phyloP scores from a whole-genome alignment of 2,888 invertebrate species.

The Dicyrtoma fusca region DNA sequence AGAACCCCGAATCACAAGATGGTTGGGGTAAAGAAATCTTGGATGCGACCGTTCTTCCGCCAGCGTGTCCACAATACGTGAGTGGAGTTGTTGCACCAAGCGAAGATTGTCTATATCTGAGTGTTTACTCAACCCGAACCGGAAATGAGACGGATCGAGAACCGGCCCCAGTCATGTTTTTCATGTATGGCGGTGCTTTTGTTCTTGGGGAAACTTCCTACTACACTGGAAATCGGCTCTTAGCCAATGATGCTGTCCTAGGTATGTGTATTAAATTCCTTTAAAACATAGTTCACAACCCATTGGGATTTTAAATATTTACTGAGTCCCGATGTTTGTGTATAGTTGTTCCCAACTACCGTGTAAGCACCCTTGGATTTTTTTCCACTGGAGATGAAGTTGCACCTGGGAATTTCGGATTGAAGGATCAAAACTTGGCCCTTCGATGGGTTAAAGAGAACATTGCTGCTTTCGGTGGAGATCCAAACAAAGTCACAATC shows the following conservation, averaged over 20 bases:
- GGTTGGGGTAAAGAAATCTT: too few species aligned
- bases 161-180: slow-evolving; percentile 28
- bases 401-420: slow-evolving; percentile 36
- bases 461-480: slow-evolving; percentile 32
- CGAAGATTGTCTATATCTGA: slow-evolving; percentile 40
- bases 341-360: slow-evolving; percentile 28
- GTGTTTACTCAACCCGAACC: slow-evolving; percentile 29
- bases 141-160: slow-evolving; percentile 7
- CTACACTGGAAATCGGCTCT: slow-evolving; percentile 32
- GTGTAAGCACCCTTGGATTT: slow-evolving; percentile 33
- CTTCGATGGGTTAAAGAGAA: slow-evolving; percentile 38
- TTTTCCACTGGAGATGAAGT: slow-evolving; percentile 38
- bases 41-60: slow-evolving; percentile 31
- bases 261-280: slow-evolving; percentile 10
- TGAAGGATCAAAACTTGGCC: slow-evolving; percentile 33
- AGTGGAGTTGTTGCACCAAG: slow-evolving; percentile 23
- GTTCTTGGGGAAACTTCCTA: slow-evolving; percentile 31
- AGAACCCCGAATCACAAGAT: too few species aligned
- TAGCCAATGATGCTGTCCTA: slow-evolving; percentile 34
- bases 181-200: slow-evolving; percentile 35
- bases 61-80: slow-evolving; percentile 38
- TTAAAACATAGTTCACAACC: neutral
- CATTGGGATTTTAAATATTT: neutral
- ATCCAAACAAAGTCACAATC: slow-evolving; percentile 29
- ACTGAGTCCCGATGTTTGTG: neutral